Base-by-base conservation (phyloP, 2,113 vertebrate genomes). In the Lipotes vexillifer region DNA sequence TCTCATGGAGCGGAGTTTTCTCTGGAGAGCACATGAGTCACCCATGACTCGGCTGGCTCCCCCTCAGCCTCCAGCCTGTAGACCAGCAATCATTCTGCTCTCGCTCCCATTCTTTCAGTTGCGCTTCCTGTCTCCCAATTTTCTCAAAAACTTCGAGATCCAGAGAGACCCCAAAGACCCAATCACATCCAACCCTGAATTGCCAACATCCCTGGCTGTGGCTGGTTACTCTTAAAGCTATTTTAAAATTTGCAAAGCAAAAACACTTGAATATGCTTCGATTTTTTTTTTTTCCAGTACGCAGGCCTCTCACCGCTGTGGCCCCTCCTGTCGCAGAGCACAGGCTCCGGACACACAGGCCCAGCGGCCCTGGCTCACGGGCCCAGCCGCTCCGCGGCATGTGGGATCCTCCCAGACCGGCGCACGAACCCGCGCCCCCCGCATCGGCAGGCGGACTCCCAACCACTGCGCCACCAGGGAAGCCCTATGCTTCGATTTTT, bases 51-150 rank as follows among this genome's bases (percentile, higher is more conserved):
- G 1, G 17, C 85, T 3, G 3, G 25, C 49, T 29, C 21, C 0
- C 3, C 6, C 3, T 0, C 0, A 5, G 25, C 23, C 4, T 31
- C 49, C 4, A 0, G n/a, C 63, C 33, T 2, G 0, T 14, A 10
- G 31, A 1, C 14, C 59, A 6, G 18, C 1, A 0, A 3, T 1
- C 2, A 3, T 20, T 3, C 0, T 11, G 25, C 46, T 12, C 69
- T 15, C 69, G 18, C 8, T n/a, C 14, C 49, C n/a, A 0, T 13
- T 31, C 46, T 74, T 46, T 29, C 63, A 0, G 59, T 41, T 52
- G 31, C 9, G 4, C 25, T 29, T 12, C 20, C 20, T 0, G 25
- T 82, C 68, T 36, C 44, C 55, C 5, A 4, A 1, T 44, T 15
- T 38, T 9, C 52, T 23, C 13, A 74, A 36, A 74, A 59, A 3